Evolutionary conservation across 2,888 invertebrate genomes (phyloP), one percentile per base, ranked within the genome.

Genomic region (Amphipoea lucens): DNA sequence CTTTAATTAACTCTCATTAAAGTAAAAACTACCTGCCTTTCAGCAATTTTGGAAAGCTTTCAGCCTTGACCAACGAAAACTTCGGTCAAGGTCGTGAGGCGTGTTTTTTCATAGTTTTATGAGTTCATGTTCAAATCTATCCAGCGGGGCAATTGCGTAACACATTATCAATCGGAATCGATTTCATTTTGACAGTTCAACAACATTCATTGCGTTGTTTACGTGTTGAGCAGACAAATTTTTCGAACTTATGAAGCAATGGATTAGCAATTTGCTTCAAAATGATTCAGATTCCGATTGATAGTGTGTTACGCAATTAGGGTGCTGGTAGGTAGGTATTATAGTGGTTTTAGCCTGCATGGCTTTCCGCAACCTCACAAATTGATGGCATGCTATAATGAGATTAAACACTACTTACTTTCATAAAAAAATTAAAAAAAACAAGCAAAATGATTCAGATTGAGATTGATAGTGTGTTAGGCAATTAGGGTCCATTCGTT

Each of bases 11-110:
- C n/a, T 36, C 11, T 67, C 36, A n/a, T 11, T 48, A 68, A 62
- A 51, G 54, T 80, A 66, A 36, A 29, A 51, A 42, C 57, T 70
- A 51, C 23, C 48, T 0, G 11, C 57, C 63, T 68, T 74, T 79
- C 54, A 72, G n/a, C 23, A 83, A 78, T 74, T 83, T 65, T 60
- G 68, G 45, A 79, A 79, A 79, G 45, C n/a, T 62, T 73, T 66
- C 40, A 42, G 42, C 84, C 84, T 74, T 84, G 81, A 77, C 81
- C 85, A 74, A 84, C 71, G 57, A 71, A 65, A 67, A 68, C 67
- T 20, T 48, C 54, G 74, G 74, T 81, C 84, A 84, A 81, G 85
- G 85, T 71, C 51, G 23, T 23, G 29, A 29, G 45, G 57, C 23
- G 45, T 63, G 65, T 45, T 73, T 75, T 72, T 78, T 42, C 75